phyloP scores from a whole-genome alignment of 1,140 invertebrate species.

The Apis mellifera region DNA sequence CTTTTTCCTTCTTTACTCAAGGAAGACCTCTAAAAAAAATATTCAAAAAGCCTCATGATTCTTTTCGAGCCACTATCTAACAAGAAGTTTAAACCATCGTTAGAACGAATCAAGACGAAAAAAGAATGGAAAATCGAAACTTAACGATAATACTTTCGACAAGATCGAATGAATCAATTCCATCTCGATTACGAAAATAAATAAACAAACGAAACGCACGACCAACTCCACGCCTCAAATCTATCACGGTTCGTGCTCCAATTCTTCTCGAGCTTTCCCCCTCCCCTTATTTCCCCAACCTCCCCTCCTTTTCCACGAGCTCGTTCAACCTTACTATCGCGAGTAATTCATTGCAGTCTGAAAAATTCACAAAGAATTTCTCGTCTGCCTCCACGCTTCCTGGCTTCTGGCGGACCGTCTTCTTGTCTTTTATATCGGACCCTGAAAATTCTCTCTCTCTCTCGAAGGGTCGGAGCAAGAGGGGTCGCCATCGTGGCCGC shows the following conservation, averaged over 20 bases:
- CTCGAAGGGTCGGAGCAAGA: no score
- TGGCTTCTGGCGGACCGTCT: conserved; percentile 12
- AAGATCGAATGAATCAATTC: no score
- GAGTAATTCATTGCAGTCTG: conserved; percentile 55
- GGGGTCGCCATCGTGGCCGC: neutral
- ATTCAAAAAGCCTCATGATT: no score
- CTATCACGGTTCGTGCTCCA: conserved; percentile 34
- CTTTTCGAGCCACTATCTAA: no score
- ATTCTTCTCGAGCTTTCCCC: neutral
- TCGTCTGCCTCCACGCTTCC: conserved; percentile 22
- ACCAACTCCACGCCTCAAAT: conserved; percentile 17
- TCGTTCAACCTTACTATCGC: conserved; percentile 28
- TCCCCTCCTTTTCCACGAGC: no score
- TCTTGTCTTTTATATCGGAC: conserved; percentile 60
- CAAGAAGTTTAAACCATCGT: no score
- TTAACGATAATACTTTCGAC: neutral
- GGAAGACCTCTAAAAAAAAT: no score
- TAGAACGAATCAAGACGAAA: no score
- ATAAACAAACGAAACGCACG: conserved; percentile 37
- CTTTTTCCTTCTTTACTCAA: no score
- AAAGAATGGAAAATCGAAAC: no score
- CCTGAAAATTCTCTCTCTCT: conserved; percentile 42
- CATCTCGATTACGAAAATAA: neutral
- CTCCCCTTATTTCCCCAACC: neutral
- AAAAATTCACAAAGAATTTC: conserved; percentile 61